These are phyloP conservation scores for Delichon dasypus DNA, from an alignment of 2,797 vertebrate species.

Conservation along the genomic window DNA sequence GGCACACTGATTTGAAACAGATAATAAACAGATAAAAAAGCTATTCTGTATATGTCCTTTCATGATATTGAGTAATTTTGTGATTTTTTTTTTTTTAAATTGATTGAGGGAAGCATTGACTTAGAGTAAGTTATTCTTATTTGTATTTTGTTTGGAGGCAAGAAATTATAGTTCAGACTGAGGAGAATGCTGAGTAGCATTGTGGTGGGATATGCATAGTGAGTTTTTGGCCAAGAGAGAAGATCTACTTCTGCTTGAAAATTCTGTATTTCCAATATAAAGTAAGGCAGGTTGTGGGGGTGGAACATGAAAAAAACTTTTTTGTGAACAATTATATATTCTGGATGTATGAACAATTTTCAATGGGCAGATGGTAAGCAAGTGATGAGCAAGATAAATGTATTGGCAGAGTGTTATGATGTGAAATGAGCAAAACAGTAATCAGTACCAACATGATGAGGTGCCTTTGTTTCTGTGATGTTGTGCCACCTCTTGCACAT, in stretches of 20 bases:
- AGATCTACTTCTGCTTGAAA: neutral
- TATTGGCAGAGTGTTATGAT: neutral
- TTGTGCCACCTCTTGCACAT: neutral
- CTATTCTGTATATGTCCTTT: neutral
- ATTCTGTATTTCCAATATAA: neutral
- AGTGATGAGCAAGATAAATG: neutral
- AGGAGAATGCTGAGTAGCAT: neutral
- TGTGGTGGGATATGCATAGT: neutral
- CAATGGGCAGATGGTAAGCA: neutral
- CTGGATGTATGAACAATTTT: neutral
- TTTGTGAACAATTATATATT: neutral
- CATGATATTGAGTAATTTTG: neutral
- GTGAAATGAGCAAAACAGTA: neutral
- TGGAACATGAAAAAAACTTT: neutral
- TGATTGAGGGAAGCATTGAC: neutral
- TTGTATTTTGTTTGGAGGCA: neutral
- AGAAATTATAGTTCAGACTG: neutral
- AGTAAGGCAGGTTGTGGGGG: neutral
- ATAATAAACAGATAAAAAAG: neutral
- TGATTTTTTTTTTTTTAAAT: neutral
- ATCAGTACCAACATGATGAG: rapidly evolving
- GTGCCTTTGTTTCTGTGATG: neutral
- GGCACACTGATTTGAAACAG: neutral
- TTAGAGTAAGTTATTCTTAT: neutral
- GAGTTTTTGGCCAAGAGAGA: neutral